Evolutionary conservation across 2,888 invertebrate species (phyloP).

Genomic region (Xylota segnis): DNA sequence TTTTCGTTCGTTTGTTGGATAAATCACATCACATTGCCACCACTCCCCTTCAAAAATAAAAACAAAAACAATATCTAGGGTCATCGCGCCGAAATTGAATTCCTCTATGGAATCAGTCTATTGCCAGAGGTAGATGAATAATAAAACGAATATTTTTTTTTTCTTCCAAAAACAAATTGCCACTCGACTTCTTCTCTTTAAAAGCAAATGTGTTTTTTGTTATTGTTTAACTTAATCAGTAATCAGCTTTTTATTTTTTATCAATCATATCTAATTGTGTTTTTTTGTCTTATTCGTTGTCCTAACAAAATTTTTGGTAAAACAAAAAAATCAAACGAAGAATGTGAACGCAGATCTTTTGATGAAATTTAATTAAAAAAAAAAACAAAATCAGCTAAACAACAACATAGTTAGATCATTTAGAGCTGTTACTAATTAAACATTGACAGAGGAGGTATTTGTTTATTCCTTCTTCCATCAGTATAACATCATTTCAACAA

Average conservation of each 20-base stretch:
- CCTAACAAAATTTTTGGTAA: slow-evolving; percentile 57
- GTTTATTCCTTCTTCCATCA: slow-evolving; percentile 22
- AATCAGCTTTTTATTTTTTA: slow-evolving; percentile 49
- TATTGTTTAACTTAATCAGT: slow-evolving; percentile 55
- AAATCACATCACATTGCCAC: slow-evolving; percentile 72
- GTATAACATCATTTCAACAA: slow-evolving; percentile 29
- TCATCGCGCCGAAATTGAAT: slow-evolving; percentile 96
- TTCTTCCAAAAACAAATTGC: slow-evolving; percentile 47
- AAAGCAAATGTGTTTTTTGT: slow-evolving; percentile 67
- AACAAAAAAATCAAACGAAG: slow-evolving; percentile 1
- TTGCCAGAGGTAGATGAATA: slow-evolving; percentile 89
- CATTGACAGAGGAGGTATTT: slow-evolving; percentile 41
- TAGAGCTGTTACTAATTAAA: slow-evolving; percentile 30
- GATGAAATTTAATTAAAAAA: not conserved
- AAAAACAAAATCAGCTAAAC: slow-evolving; percentile 13
- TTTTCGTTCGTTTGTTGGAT: slow-evolving; percentile 74
- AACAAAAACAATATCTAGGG: slow-evolving; percentile 87
- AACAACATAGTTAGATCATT: slow-evolving; percentile 8
- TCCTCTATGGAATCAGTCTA: slow-evolving; percentile 89
- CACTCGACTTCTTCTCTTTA: slow-evolving; percentile 63
- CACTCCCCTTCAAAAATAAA: slow-evolving; percentile 62
- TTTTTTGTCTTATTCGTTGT: slow-evolving; percentile 68
- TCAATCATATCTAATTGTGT: slow-evolving; percentile 53
- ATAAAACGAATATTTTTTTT: slow-evolving; percentile 46
- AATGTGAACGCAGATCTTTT: slow-evolving; percentile 15